phyloP scores from a whole-genome alignment of 2,797 vertebrate genomes.

The Hemitrygon akajei region DNA sequence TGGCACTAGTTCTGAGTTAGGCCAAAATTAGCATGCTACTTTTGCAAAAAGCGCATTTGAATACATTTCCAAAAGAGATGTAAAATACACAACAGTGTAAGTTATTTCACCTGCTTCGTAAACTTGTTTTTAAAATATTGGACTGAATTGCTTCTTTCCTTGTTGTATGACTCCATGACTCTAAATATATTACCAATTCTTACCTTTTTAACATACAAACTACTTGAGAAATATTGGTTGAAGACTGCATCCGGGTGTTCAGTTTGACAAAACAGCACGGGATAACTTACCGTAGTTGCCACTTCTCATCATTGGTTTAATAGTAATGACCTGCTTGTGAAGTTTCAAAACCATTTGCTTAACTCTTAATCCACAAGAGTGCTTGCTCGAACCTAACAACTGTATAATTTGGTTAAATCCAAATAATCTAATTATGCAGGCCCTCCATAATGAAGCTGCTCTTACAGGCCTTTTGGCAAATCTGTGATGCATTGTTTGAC shows the following conservation, averaged over 20 bases:
- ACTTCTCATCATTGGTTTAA: slow-evolving; percentile 34
- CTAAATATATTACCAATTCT: not conserved
- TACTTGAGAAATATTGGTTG: not conserved
- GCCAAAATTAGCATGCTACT: not conserved
- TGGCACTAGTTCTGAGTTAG: not conserved
- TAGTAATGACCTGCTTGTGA: slow-evolving; percentile 39
- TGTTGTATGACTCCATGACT: no score
- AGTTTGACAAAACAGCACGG: slow-evolving; percentile 1
- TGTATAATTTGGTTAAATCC: slow-evolving; percentile 41
- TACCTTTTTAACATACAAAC: not conserved
- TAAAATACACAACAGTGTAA: not conserved
- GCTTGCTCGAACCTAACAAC: slow-evolving; percentile 43
- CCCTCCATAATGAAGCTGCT: slow-evolving; percentile 45
- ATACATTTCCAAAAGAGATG: not conserved
- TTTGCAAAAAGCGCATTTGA: not conserved
- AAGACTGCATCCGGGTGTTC: slow-evolving; percentile 6
- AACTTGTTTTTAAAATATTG: not conserved
- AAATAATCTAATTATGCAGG: slow-evolving; percentile 46
- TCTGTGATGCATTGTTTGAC: slow-evolving; percentile 54
- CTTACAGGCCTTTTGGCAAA: slow-evolving; percentile 52
- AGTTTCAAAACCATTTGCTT: slow-evolving; percentile 37
- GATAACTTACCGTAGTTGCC: slow-evolving; percentile 13
- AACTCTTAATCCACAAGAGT: slow-evolving; percentile 45
- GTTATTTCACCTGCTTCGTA: not conserved
- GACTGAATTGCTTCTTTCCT: no score